These are phyloP conservation scores for Lepilemur septentrionalis DNA, from an alignment of 2,797 vertebrate species.

Conservation along the genomic window DNA sequence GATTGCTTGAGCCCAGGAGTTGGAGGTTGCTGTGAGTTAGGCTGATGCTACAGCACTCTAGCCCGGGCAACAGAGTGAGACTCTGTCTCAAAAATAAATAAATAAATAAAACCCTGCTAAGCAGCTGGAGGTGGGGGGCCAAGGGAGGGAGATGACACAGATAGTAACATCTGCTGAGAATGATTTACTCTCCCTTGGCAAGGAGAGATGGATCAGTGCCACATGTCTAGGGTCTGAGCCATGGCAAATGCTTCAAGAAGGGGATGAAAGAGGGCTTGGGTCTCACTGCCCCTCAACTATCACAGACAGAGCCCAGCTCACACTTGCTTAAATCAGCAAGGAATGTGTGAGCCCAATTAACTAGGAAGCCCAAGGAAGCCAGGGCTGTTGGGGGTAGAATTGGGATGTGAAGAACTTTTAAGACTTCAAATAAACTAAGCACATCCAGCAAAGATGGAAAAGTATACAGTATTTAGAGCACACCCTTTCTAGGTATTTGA, in stretches of 20 bases:
- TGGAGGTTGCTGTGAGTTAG: no score
- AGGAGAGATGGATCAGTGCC: not conserved
- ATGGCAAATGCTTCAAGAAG: not conserved
- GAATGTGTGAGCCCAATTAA: not conserved
- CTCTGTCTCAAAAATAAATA: no score
- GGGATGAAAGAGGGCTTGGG: not conserved
- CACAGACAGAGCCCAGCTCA: not conserved
- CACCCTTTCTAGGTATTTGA: not conserved
- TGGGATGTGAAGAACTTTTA: not conserved
- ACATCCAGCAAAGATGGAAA: not conserved
- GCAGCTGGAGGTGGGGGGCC: slow-evolving; percentile 89
- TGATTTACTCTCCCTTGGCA: not conserved
- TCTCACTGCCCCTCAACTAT: not conserved
- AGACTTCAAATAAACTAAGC: not conserved
- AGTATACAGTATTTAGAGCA: not conserved
- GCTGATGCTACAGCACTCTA: no score
- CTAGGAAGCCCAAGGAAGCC: not conserved
- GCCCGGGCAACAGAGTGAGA: no score
- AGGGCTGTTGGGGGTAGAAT: not conserved
- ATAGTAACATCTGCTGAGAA: not conserved
- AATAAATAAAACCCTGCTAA: slow-evolving; percentile 71
- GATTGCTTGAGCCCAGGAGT: no score
- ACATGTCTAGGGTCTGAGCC: not conserved
- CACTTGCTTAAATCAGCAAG: not conserved
- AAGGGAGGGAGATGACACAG: slow-evolving; percentile 85